Evolutionary conservation across 2,113 vertebrate genomes (phyloP), one percentile per base, ranked within the genome.

Genomic region (Pantherophis guttatus): DNA sequence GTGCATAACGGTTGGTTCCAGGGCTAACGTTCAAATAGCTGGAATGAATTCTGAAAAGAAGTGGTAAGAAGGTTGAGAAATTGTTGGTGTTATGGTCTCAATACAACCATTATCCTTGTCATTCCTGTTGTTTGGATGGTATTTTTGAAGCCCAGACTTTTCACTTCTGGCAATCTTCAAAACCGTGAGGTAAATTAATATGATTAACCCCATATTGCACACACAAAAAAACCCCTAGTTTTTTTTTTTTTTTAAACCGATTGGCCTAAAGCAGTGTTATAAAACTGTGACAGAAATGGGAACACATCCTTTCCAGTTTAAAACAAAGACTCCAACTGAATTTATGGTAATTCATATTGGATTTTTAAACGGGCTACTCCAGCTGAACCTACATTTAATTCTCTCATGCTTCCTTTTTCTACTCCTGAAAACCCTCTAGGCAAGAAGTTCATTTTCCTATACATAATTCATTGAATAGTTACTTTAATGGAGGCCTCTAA

Each of bases 341-440:
- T 29, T 24, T 81, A 21, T n/a, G 39, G 57, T 87, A 94, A 95
- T 92, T 94, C 93, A 89, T 90, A 91, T 81, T 90, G 58, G 39
- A 94, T 39, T 92, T 39, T 94, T 62, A 3, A 33, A n/a, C 5
- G 91, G 21, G 52, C 92, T 86, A 95, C 91, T 92, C 62, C 21
- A 92, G 91, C 26, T 75, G 24, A 52, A 24, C 29, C n/a, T 87
- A 75, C 23, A 11, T 89, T 81, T 89, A 75, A 57, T 89, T 88
- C n/a, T 70, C 59, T 88, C 15, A 13, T 44, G 52, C 15, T 11
- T 44, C 21, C n/a, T 48, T 81, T 24, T 11, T 59, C 53, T 10
- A 21, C 24, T 39, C 91, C 50, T 75, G 85, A 62, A 65, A 19
- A 92, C 85, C 91, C 52, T 65, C 62, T 81, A 52, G 52, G 62